Base-by-base conservation (phyloP, 2,888 invertebrate genomes). In the Spilarctia lutea region DNA sequence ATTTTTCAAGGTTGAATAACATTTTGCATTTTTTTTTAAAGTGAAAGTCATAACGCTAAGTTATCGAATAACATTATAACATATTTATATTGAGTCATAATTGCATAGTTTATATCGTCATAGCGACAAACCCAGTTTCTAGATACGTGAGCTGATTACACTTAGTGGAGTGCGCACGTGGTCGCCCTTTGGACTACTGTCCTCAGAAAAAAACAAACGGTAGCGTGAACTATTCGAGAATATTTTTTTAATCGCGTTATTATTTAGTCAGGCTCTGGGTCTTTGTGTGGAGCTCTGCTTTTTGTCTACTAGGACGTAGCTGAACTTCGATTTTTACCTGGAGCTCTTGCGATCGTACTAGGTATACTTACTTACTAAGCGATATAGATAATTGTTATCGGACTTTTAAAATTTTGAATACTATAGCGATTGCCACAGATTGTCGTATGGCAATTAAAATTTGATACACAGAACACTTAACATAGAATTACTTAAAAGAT, bases 111-210 rank as follows among this genome's bases (percentile, higher is more conserved):
- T 13, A 13, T n/a, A 11, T n/a, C 11, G 11, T n/a, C n/a, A 11
- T 56, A 13, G 11, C n/a, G 56, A 56, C n/a, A 3, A n/a, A 56
- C 13, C 8, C 20, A 52, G 52, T 52, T 8, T 24, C 24, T 52
- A 52, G 56, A 56, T 56, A n/a, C 56, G 56, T n/a, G 56, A 56
- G 56, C n/a, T 24, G n/a, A 56, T 56, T 56, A 56, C 56, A n/a
- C 56, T 13, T 7, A 48, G 16, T 48, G n/a, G 56, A n/a, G 56
- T n/a, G 20, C n/a, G 52, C n/a, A 56, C 24, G 52, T 56, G 52
- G 52, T 24, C 52, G 52, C 24, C 52, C 10, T 56, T 24, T 24
- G 10, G 24, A 56, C n/a, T 7, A n/a, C 52, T n/a, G 24, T 56
- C n/a, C 24, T 56, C 10, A 24, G n/a, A 56, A n/a, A 56, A 52